These are phyloP conservation scores for Tinea semifulvella DNA, from an alignment of 2,888 invertebrate species.

Conservation along the genomic window DNA sequence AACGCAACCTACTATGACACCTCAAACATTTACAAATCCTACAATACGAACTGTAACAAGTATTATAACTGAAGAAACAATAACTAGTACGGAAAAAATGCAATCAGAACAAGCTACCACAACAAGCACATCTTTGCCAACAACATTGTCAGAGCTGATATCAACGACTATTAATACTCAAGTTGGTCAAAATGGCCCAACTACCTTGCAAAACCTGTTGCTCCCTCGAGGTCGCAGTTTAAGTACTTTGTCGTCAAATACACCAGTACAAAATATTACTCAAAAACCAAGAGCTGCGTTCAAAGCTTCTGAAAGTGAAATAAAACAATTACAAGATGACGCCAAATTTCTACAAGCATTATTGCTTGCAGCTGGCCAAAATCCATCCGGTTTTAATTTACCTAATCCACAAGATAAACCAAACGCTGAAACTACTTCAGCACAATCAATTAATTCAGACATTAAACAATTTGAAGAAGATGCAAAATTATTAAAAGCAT, in stretches of 20 bases:
- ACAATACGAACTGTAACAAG: slow-evolving; percentile 15
- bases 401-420: slow-evolving; percentile 18
- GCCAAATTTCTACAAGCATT: slow-evolving; percentile 23
- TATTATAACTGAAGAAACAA: background rate
- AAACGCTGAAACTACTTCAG: slow-evolving; percentile 27
- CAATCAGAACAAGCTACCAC: background rate
- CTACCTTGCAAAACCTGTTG: background rate
- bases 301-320: slow-evolving; percentile 16
- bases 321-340: slow-evolving; percentile 24
- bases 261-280: background rate
- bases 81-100: background rate
- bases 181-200: background rate
- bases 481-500: slow-evolving; percentile 37
- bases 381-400: slow-evolving; percentile 21
- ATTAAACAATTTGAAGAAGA: slow-evolving; percentile 33
- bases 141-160: slow-evolving; percentile 1
- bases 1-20: slow-evolving; percentile 23
- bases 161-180: background rate
- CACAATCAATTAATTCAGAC: slow-evolving; percentile 38
- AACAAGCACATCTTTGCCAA: background rate
- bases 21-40: slow-evolving; percentile 24
- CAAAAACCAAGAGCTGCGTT: slow-evolving; percentile 22
- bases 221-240: slow-evolving; percentile 5
- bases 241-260: slow-evolving; percentile 1
- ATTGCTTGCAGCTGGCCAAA: slow-evolving; percentile 48